Conservation (phyloP, 1,140 invertebrate species). For the Reticulitermes speratus region DNA sequence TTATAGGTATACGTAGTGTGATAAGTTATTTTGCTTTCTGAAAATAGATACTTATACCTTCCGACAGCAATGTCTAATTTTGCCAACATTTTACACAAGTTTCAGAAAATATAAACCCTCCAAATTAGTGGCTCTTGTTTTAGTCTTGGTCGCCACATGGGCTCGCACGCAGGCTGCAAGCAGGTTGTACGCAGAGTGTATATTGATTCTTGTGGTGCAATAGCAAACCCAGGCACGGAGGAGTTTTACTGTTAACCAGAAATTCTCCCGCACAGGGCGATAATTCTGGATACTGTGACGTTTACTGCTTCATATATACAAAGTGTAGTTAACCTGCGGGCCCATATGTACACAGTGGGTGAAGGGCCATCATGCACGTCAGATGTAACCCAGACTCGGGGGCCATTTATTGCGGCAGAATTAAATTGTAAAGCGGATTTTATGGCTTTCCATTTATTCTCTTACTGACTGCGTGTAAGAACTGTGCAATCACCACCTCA, state of each 20-base stretch:
- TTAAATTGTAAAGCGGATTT: background rate
- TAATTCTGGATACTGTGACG: slow-evolving; percentile 30
- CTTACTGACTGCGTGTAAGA: too few species aligned
- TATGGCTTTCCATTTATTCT: background rate
- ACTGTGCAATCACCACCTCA: too few species aligned
- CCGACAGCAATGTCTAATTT: background rate
- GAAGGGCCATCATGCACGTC: too few species aligned
- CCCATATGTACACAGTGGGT: background rate
- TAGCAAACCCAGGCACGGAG: slow-evolving; percentile 24
- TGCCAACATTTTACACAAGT: background rate
- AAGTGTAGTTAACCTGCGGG: slow-evolving; percentile 20
- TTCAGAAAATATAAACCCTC: slow-evolving; percentile 3
- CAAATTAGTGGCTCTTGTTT: background rate
- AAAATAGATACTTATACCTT: background rate
- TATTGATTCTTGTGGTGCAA: slow-evolving; percentile 34
- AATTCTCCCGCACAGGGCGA: slow-evolving; percentile 16
- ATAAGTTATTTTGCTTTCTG: background rate
- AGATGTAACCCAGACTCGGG: background rate
- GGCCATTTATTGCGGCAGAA: background rate
- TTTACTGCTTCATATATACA: slow-evolving; percentile 30
- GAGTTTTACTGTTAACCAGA: slow-evolving; percentile 26
- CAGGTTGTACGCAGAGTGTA: slow-evolving; percentile 29
- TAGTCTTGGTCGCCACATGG: background rate
- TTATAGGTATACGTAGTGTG: background rate
- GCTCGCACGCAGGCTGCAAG: background rate